These are phyloP conservation scores for Pteronotus mesoamericanus DNA, from an alignment of 2,797 vertebrate genomes.

Conservation along the genomic window DNA sequence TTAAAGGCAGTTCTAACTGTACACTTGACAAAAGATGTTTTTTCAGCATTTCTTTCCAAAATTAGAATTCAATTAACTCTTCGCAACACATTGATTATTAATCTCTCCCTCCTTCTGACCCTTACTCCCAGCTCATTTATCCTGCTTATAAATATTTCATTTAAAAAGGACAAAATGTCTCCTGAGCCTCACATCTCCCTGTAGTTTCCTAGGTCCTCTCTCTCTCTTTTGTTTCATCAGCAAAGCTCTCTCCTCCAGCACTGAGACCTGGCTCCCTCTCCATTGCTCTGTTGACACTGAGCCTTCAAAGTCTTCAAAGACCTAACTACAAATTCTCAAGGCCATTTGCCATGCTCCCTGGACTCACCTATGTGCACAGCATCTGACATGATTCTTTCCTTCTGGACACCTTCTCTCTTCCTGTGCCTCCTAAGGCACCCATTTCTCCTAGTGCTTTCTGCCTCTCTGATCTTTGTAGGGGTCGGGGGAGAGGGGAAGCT, in stretches of 20 bases:
- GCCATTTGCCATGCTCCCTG: background rate
- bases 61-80: background rate
- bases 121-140: background rate
- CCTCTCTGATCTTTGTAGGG: background rate
- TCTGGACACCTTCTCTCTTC: background rate
- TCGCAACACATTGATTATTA: background rate
- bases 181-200: background rate
- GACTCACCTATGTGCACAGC: background rate
- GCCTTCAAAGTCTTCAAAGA: background rate
- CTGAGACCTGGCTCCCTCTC: background rate
- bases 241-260: background rate
- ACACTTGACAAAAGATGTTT: background rate
- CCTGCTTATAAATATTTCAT: background rate
- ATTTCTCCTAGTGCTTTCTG: background rate
- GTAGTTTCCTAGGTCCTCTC: background rate
- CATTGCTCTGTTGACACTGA: background rate
- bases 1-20: background rate
- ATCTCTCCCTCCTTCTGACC: background rate
- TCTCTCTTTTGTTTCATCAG: background rate
- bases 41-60: background rate
- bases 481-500: accelerated
- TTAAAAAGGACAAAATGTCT: background rate
- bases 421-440: background rate
- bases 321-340: background rate
- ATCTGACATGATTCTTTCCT: too few species aligned